Conservation (phyloP, 1,140 invertebrate species). For the Zaprionus gabonicus region DNA sequence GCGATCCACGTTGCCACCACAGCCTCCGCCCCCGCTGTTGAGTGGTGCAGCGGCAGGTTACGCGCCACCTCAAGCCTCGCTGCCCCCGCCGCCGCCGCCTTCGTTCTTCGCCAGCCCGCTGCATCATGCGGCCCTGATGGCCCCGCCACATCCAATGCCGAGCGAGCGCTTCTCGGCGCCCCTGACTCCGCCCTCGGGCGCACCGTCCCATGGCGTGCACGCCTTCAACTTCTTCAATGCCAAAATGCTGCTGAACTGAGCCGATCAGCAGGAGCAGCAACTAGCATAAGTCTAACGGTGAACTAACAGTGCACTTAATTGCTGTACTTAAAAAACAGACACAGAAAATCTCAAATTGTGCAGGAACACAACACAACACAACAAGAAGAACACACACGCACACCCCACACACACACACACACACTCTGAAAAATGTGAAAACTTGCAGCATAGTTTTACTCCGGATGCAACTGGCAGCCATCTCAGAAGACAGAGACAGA, state of each 20-base stretch:
- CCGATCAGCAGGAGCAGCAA: slow-evolving; percentile 20
- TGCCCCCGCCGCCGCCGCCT: slow-evolving; percentile 33
- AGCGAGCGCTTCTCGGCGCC: slow-evolving; percentile 28
- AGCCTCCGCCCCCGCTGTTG: slow-evolving; percentile 63
- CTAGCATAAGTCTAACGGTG: slow-evolving; percentile 25
- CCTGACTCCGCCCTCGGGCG: slow-evolving; percentile 39
- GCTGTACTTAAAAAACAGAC: slow-evolving; percentile 70
- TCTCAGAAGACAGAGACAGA: background rate
- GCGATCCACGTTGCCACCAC: slow-evolving; percentile 32
- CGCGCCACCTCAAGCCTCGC: slow-evolving; percentile 23
- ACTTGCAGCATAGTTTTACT: slow-evolving; percentile 21
- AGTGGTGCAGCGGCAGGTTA: slow-evolving; percentile 26
- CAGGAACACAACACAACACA: slow-evolving; percentile 64
- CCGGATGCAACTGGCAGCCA: slow-evolving; percentile 29
- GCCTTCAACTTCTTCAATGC: slow-evolving; percentile 78
- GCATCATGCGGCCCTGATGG: slow-evolving; percentile 59
- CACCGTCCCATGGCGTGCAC: slow-evolving; percentile 38
- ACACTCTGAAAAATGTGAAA: slow-evolving; percentile 1
- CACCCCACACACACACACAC: background rate
- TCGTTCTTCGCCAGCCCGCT: slow-evolving; percentile 40
- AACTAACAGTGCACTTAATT: slow-evolving; percentile 71
- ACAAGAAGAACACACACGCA: slow-evolving; percentile 29
- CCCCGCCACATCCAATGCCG: slow-evolving; percentile 53
- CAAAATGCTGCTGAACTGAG: slow-evolving; percentile 74
- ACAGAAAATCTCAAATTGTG: slow-evolving; percentile 72